Evolutionary conservation across 2,888 invertebrate species (phyloP).

Genomic region (Polydrusus pterygomalis): DNA sequence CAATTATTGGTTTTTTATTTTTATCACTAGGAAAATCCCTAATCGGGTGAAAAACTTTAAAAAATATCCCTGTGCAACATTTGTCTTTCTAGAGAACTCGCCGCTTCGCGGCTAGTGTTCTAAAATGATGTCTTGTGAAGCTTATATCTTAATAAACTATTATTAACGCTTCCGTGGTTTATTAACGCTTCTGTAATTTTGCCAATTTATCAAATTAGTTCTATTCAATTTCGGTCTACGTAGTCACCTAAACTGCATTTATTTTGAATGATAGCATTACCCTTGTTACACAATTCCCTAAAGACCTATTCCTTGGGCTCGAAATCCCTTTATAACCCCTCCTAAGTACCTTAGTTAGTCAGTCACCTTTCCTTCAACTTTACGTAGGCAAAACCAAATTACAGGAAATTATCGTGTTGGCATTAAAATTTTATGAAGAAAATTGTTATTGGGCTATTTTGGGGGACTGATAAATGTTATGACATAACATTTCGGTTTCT

Average conservation of each 20-base stretch:
- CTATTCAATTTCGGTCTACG: constrained; percentile 19
- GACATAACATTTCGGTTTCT: constrained; percentile 2
- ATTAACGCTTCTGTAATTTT: constrained; percentile 9
- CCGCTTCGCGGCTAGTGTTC: no score
- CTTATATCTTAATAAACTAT: no score
- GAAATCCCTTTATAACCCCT: constrained; percentile 45
- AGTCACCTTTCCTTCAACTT: constrained; percentile 45
- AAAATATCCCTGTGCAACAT: no score
- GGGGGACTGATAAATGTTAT: constrained; percentile 3
- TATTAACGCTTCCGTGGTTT: not conserved
- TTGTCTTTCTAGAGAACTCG: no score
- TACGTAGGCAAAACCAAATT: constrained; percentile 31
- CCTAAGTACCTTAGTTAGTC: constrained; percentile 45
- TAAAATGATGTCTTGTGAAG: no score
- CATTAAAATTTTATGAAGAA: constrained; percentile 31
- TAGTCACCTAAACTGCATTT: constrained; percentile 40
- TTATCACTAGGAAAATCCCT: no score
- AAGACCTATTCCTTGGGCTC: constrained; percentile 34
- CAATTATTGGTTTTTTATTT: no score
- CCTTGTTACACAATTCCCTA: constrained; percentile 47
- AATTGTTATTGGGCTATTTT: constrained; percentile 17
- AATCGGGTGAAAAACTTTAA: no score
- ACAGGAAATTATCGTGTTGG: constrained; percentile 36
- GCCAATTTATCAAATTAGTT: constrained; percentile 21
- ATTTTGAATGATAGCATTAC: constrained; percentile 48